Conservation (phyloP, 2,113 vertebrate species). For the Hippocampus mohnikei region DNA sequence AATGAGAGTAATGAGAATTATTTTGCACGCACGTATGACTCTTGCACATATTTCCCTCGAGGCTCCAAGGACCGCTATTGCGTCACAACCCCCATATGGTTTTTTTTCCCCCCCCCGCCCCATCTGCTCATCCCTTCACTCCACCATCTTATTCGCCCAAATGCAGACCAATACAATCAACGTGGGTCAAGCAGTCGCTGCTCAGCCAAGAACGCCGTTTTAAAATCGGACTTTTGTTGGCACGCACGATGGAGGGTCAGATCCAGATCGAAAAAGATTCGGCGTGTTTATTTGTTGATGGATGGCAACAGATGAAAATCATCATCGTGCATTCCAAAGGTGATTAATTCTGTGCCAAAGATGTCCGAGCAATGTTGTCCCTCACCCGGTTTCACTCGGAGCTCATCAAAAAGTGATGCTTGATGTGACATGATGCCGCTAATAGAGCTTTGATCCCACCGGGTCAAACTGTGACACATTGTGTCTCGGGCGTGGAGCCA, state of each 20-base stretch:
- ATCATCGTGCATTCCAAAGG: background rate
- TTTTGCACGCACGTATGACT: conserved; percentile 38
- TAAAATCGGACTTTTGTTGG: conserved; percentile 19
- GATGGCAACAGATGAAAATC: background rate
- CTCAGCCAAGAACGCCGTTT: conserved; percentile 14
- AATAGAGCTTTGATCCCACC: conserved; percentile 1
- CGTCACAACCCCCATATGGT: conserved; percentile 50
- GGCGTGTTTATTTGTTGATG: background rate
- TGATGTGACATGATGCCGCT: conserved; percentile 2
- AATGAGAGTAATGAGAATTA: conserved; percentile 39
- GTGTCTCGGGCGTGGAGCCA: background rate
- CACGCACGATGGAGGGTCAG: background rate
- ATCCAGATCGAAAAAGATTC: background rate
- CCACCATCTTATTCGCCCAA: conserved; percentile 16
- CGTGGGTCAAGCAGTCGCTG: conserved; percentile 12
- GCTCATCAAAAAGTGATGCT: conserved; percentile 9
- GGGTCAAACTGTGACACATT: conserved; percentile 1
- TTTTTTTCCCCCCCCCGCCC: background rate
- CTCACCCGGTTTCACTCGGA: background rate
- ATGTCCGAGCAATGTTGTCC: background rate
- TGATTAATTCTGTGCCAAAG: background rate
- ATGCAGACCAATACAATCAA: conserved; percentile 21
- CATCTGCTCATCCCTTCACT: conserved; percentile 42
- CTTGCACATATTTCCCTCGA: conserved; percentile 43
- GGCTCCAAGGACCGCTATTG: conserved; percentile 39